These are phyloP conservation scores for Prunella fulvescens DNA, from an alignment of 2,113 vertebrate species.

Conservation along the genomic window DNA sequence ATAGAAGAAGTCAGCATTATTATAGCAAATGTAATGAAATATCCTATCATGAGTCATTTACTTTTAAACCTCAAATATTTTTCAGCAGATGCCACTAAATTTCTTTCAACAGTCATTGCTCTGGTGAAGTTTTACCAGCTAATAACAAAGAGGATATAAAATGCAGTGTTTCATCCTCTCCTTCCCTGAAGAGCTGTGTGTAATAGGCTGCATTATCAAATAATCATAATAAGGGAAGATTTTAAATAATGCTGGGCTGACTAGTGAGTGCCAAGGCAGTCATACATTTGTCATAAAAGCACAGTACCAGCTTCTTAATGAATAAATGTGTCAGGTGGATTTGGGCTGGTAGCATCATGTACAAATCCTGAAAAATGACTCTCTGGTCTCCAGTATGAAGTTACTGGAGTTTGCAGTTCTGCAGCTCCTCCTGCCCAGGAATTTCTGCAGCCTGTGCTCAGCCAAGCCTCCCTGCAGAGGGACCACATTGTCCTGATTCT, in stretches of 20 bases:
- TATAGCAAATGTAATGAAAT: background rate
- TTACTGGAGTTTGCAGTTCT: background rate
- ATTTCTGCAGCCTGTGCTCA: background rate
- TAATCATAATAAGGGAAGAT: background rate
- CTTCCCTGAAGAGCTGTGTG: background rate
- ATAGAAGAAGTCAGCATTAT: background rate
- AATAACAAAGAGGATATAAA: background rate
- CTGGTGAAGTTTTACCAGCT: background rate
- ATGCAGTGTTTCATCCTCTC: background rate
- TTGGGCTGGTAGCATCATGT: background rate
- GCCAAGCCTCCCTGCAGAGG: background rate
- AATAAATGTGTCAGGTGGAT: background rate
- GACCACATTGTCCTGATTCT: background rate
- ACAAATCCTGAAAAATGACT: background rate
- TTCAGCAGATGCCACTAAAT: background rate
- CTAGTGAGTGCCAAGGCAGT: background rate
- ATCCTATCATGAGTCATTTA: background rate
- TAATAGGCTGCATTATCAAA: background rate
- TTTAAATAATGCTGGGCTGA: conserved; percentile 4
- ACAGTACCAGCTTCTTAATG: background rate
- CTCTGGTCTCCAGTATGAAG: background rate
- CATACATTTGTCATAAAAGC: background rate
- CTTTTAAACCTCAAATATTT: background rate
- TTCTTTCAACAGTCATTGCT: background rate
- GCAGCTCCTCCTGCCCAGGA: background rate